Percentiles rank a stretch among this genome's conserved stretches.
Evolutionary conservation across 2,888 invertebrate species (phyloP).

Genomic region (Adela reaumurella): DNA sequence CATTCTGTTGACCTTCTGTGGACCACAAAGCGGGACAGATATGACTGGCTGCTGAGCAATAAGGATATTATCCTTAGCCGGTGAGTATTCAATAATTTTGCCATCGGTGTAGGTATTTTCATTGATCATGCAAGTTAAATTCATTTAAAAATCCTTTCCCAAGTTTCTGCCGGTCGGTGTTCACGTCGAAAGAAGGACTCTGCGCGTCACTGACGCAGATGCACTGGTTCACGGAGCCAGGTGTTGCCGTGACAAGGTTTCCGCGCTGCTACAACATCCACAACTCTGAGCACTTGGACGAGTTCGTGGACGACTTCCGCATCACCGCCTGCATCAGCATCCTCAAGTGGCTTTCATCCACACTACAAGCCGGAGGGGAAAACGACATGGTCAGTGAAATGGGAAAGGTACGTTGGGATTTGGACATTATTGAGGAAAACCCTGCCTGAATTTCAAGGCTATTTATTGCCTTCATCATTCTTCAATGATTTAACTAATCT

Average conservation of each 20-base stretch:
- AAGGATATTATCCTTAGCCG: slow-evolving; percentile 52
- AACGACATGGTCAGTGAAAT: slow-evolving; percentile 45
- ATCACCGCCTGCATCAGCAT: slow-evolving; percentile 83
- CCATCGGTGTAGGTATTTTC: no score
- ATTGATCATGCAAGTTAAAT: no score
- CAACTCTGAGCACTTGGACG: slow-evolving; percentile 75
- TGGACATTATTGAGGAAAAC: no score
- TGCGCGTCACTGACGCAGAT: slow-evolving; percentile 75
- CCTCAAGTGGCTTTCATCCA: slow-evolving; percentile 71
- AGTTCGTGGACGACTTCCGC: slow-evolving; percentile 86
- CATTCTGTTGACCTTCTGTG: slow-evolving; percentile 84
- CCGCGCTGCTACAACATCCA: slow-evolving; percentile 85
- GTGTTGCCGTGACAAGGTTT: slow-evolving; percentile 75
- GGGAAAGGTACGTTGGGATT: slow-evolving; percentile 57
- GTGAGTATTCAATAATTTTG: slow-evolving; percentile 22
- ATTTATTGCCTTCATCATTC: no score
- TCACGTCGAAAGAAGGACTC: slow-evolving; percentile 90
- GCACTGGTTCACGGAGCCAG: slow-evolving; percentile 82
- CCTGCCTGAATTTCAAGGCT: no score
- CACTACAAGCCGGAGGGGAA: slow-evolving; percentile 51
- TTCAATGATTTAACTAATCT: no score
- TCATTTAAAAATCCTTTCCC: slow-evolving; percentile 23
- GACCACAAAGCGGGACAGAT: slow-evolving; percentile 82
- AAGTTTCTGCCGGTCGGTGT: slow-evolving; percentile 81
- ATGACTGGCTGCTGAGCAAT: slow-evolving; percentile 64